Evolutionary conservation across 2,888 invertebrate species (phyloP).

Genomic region (Chirona hameri): DNA sequence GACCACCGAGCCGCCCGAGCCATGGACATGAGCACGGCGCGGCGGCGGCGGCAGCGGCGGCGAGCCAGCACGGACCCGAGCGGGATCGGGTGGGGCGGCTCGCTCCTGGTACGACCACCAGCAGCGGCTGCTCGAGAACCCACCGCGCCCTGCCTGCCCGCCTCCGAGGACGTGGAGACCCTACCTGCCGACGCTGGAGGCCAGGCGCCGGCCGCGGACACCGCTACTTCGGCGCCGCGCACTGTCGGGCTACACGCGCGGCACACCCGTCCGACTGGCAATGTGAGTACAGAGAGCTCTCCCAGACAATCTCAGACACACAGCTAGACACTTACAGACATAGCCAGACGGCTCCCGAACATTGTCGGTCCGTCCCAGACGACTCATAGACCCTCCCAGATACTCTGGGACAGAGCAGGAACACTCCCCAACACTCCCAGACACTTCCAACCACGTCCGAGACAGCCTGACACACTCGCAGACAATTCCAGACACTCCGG

Average conservation of each 20-base stretch:
- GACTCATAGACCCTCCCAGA: too few relatives aligned
- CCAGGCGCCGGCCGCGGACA: constrained; percentile 12
- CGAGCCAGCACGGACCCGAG: not conserved
- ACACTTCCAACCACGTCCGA: too few relatives aligned
- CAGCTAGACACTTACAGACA: not conserved
- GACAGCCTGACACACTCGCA: too few relatives aligned
- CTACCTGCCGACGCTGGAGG: constrained; percentile 23
- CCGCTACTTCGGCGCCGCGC: constrained; percentile 23
- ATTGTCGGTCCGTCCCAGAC: too few relatives aligned
- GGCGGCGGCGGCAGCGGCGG: not conserved
- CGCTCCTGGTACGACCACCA: constrained; percentile 24
- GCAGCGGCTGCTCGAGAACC: constrained; percentile 24
- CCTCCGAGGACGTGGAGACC: constrained; percentile 23
- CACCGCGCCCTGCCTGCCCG: constrained; percentile 12
- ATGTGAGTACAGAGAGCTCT: not conserved
- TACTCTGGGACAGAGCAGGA: too few relatives aligned
- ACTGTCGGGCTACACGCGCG: not conserved
- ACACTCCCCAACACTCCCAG: too few relatives aligned
- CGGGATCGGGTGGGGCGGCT: not conserved
- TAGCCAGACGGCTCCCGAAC: too few relatives aligned
- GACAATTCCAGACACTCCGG: too few relatives aligned
- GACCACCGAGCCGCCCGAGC: not conserved
- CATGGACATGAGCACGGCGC: constrained; percentile 24
- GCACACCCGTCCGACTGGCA: not conserved
- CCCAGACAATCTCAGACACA: not conserved